Evolutionary conservation across 1,140 invertebrate genomes (phyloP), one percentile per base, ranked within the genome.

Genomic region (Papilio helenus): DNA sequence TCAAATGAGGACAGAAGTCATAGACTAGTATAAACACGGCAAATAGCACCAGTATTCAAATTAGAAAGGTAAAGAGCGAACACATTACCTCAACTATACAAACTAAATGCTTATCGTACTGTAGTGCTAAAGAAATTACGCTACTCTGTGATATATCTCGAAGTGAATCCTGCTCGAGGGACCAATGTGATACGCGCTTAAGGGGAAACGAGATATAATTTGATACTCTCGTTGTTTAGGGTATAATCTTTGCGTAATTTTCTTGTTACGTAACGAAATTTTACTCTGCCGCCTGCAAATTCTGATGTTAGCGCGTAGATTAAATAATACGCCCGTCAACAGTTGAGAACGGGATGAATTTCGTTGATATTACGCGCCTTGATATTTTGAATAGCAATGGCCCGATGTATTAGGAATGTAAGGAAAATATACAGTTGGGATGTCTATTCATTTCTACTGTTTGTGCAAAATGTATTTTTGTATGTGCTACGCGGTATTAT

Each of bases 211-310:
- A 26, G 12, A 49, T 46, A 74, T 74, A 74, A 74, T 74, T 74
- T 74, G 72, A 74, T 74, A 74, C 42, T 46, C 39, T 23, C 72
- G n/a, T 74, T 74, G 72, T 49, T 74, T 74, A 74, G 72, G 72
- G 44, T 49, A 74, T 74, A 74, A 74, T 74, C 72, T 46, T 74
- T 49, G 72, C 44, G n/a, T 74, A 74, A 74, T 74, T 74, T 74
- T 74, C 72, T 42, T 29, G 23, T 44, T 26, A 49, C 39, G 72
- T 8, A 51, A 49, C 39, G 42, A 74, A 74, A 74, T 74, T 74
- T 74, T 74, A 74, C 42, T 74, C 51, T 51, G 20, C 42, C 23
- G 23, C 39, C 20, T 49, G 72, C n/a, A 74, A 46, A 74, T 49
- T 74, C 42, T 46, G 72, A 74, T 29, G 42, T 74, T 49, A 74